Evolutionary conservation across 2,113 vertebrate genomes (phyloP), one percentile per base, ranked within the genome.

Genomic region (Bagarius yarrelli): DNA sequence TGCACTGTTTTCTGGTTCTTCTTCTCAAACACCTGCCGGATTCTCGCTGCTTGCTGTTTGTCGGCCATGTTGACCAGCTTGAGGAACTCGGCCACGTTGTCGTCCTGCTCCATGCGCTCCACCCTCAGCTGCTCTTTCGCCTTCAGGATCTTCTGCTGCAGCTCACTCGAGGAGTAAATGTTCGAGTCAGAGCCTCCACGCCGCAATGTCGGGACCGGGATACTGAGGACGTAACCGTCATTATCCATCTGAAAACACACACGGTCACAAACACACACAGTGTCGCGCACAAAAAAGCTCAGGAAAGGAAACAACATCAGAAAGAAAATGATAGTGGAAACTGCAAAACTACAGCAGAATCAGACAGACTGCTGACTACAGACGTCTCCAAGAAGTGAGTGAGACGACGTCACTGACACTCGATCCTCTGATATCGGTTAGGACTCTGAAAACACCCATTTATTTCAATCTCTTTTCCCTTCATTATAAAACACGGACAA

Each of bases 11-110:
- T 99, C 91, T 98, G 96, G 91, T 99, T 98, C 92, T 98, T 99
- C 93, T 99, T 98, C 92, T 98, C 97, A 0, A 99, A 99, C 32
- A 97, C 97, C 89, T 98, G 97, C 87, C 96, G 97, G 91, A 99
- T 99, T 85, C 97, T 96, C 0, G 94, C 94, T 34, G 94, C 93
- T 81, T 99, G 97, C 91, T 96, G 96, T 91, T 95, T 96, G 90
- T 99, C 97, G 0, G 97, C 97, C 0, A 95, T 96, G 93, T 95
- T 96, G 86, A 97, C 93, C 91, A 99, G 91, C 89, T 98, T 97
- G 86, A 99, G 91, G 90, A 98, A 99, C 90, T 99, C 96, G 0
- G 95, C 96, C 84, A 98, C 95, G 0, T 98, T 98, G 88, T 96
- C 95, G 0, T 99, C 96, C 0, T 94, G 94, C 0, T 94, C 96